A percentile compares a stretch with the other conserved stretches of the same genome.
phyloP scores from a whole-genome alignment of 2,888 invertebrate genomes.

The Pachycephus smyrnensis region DNA sequence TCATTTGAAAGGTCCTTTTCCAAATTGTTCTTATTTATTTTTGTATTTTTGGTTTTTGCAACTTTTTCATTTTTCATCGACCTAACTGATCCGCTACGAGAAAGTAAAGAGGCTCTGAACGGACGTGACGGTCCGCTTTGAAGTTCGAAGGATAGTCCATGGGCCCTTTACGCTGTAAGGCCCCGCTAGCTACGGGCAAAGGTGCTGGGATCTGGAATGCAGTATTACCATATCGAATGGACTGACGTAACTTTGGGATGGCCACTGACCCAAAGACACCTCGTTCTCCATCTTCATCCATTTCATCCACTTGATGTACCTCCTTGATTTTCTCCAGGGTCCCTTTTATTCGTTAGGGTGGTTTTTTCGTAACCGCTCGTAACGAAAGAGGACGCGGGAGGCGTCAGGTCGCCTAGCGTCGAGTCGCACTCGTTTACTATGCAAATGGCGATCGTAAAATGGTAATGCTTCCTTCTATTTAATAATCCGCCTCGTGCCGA shows the following conservation, averaged over 20 bases:
- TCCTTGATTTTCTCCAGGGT: background rate
- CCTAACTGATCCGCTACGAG: background rate
- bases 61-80: background rate
- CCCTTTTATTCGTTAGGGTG: background rate
- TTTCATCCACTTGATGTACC: background rate
- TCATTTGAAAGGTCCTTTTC: background rate
- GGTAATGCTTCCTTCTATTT: conserved; percentile 41
- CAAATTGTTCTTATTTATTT: background rate
- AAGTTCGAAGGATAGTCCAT: background rate
- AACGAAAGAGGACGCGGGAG: background rate
- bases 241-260: conserved; percentile 62
- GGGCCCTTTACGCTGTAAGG: background rate
- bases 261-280: conserved; percentile 58
- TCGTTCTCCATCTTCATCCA: background rate
- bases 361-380: background rate
- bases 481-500: conserved; percentile 38
- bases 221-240: conserved; percentile 59
- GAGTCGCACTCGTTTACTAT: conserved; percentile 37
- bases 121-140: background rate
- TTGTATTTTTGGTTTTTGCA: background rate
- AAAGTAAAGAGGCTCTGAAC: background rate
- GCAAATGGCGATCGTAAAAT: conserved; percentile 43
- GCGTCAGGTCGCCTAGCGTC: background rate
- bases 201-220: conserved; percentile 47
- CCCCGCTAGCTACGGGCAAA: background rate